A percentile compares a stretch with the other conserved stretches of the same genome.
Conservation (phyloP, 2,797 vertebrate genomes). For the Phoeniculus purpureus region DNA sequence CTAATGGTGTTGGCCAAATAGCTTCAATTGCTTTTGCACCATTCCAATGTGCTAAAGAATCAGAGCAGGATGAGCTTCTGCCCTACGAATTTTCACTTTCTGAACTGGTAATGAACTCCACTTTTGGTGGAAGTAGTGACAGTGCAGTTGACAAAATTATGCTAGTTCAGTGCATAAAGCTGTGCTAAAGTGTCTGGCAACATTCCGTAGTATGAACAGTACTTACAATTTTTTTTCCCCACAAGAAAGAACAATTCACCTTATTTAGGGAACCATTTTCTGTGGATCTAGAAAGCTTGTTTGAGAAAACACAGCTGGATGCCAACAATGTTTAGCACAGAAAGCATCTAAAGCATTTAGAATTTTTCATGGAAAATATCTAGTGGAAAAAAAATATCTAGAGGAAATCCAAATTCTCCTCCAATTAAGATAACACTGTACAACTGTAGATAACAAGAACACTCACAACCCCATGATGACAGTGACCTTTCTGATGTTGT, state of each 20-base stretch:
- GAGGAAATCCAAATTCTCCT: background rate
- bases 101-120: background rate
- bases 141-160: background rate
- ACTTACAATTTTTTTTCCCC: slow-evolving; percentile 10
- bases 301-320: slow-evolving; percentile 55
- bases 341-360: slow-evolving; percentile 9
- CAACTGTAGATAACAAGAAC: background rate
- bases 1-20: background rate
- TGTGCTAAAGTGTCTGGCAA: slow-evolving; percentile 48
- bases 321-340: slow-evolving; percentile 25
- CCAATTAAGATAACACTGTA: background rate
- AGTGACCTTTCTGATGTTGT: background rate
- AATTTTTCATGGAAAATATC: background rate
- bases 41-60: background rate
- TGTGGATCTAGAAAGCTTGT: slow-evolving; percentile 34
- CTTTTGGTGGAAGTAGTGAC: background rate
- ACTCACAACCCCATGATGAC: background rate
- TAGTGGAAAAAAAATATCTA: background rate
- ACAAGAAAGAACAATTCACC: slow-evolving; percentile 40
- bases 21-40: background rate
- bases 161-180: slow-evolving; percentile 44
- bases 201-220: background rate
- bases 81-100: background rate
- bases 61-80: background rate
- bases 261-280: slow-evolving; percentile 38